phyloP scores from a whole-genome alignment of 2,113 vertebrate genomes.

The Odocoileus virginianus region DNA sequence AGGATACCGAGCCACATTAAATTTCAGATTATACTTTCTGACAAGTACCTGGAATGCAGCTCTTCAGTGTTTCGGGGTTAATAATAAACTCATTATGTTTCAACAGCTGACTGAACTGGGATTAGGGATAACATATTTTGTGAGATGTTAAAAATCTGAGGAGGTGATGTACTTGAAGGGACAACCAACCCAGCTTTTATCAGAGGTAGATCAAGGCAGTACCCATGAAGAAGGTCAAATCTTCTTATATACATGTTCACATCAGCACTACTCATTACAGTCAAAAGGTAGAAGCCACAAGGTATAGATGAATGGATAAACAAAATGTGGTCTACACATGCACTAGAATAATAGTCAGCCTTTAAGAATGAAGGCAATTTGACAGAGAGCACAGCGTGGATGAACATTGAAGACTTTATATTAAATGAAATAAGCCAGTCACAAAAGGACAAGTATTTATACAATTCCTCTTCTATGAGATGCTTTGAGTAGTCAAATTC shows the following conservation, averaged over 20 bases:
- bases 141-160: not conserved
- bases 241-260: not conserved
- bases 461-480: not conserved
- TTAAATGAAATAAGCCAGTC: not conserved
- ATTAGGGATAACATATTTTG: not conserved
- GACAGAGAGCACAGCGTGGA: not conserved
- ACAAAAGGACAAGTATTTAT: not conserved
- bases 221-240: not conserved
- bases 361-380: not conserved
- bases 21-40: not conserved
- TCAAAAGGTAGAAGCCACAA: not conserved
- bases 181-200: not conserved
- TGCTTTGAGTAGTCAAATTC: not conserved
- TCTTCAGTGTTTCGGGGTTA: not conserved
- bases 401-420: not conserved
- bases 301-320: not conserved
- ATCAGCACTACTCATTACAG: not conserved
- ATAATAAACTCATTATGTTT: not conserved
- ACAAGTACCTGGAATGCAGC: not conserved
- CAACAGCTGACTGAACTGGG: not conserved
- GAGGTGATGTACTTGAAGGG: not conserved
- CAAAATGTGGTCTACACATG: not conserved
- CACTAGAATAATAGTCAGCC: not conserved
- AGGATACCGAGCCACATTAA: not conserved
- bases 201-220: not conserved